Conservation (phyloP, 2,888 invertebrate species). For the Endomychus coccineus region DNA sequence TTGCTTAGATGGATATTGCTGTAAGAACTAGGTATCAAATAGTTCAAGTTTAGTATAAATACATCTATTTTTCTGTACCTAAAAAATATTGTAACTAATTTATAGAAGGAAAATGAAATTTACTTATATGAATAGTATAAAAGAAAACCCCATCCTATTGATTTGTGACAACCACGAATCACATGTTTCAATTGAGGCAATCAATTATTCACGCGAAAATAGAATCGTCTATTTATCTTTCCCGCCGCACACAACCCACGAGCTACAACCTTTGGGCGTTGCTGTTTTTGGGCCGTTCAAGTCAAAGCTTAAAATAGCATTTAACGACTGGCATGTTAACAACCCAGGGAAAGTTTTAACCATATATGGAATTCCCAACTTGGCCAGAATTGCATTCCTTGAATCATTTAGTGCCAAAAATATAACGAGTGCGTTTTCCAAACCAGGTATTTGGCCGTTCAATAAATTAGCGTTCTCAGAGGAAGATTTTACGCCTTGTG, state of each 20-base stretch:
- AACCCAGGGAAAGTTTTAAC: slow-evolving; percentile 33
- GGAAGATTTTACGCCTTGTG: slow-evolving; percentile 25
- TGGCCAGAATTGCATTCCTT: slow-evolving; percentile 28
- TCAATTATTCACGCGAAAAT: too few species aligned
- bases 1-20: too few species aligned
- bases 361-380: slow-evolving; percentile 31
- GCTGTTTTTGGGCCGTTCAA: slow-evolving; percentile 13
- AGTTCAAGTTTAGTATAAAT: too few species aligned
- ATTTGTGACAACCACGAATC: slow-evolving; percentile 8
- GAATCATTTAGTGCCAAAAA: slow-evolving; percentile 31
- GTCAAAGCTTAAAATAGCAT: slow-evolving; percentile 9
- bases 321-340: slow-evolving; percentile 11
- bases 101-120: too few species aligned
- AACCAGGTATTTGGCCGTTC: slow-evolving; percentile 31
- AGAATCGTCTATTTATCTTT: too few species aligned
- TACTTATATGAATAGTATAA: too few species aligned
- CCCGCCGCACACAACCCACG: slow-evolving; percentile 7
- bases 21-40: too few species aligned
- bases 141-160: slow-evolving; percentile 5
- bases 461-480: slow-evolving; percentile 28
- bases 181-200: slow-evolving; percentile 4
- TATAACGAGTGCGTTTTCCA: slow-evolving; percentile 33
- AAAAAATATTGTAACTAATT: too few species aligned
- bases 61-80: too few species aligned
- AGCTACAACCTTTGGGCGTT: slow-evolving; percentile 10